These are phyloP conservation scores for Silurus meridionalis DNA, from an alignment of 2,113 vertebrate species.

Conservation along the genomic window DNA sequence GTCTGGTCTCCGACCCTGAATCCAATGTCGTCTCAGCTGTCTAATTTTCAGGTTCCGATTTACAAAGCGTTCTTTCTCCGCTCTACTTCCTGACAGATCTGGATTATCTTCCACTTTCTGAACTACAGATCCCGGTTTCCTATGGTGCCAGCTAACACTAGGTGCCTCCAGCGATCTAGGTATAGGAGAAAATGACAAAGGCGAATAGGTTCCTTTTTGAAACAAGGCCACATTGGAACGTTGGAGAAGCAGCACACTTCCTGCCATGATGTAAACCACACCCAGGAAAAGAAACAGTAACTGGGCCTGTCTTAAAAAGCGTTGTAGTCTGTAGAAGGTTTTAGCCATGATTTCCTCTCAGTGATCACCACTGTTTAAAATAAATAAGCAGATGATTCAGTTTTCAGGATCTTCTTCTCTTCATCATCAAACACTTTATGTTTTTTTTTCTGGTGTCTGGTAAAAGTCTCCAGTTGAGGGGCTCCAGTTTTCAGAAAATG, in stretches of 20 bases:
- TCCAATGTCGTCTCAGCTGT: slow-evolving; percentile 83
- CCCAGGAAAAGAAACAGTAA: slow-evolving; percentile 89
- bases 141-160: slow-evolving; percentile 44
- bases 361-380: slow-evolving; percentile 6
- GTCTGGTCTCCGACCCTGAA: slow-evolving; percentile 74
- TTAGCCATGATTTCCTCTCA: slow-evolving; percentile 76
- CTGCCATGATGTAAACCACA: slow-evolving; percentile 92
- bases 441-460: neutral
- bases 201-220: slow-evolving; percentile 63
- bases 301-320: slow-evolving; percentile 86
- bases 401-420: neutral
- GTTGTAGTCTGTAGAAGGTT: slow-evolving; percentile 85
- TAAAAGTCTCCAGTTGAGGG: neutral
- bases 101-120: slow-evolving; percentile 30
- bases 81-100: slow-evolving; percentile 47
- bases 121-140: neutral
- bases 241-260: slow-evolving; percentile 90
- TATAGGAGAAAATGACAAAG: slow-evolving; percentile 61
- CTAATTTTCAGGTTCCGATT: slow-evolving; percentile 80
- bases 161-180: slow-evolving; percentile 60
- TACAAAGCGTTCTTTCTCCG: slow-evolving; percentile 70
- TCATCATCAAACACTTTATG: neutral
- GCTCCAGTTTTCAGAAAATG: neutral
- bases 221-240: slow-evolving; percentile 77
- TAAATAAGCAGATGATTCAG: neutral